Evolutionary conservation across 2,797 vertebrate species (phyloP).

Genomic region (Okamejei kenojei): DNA sequence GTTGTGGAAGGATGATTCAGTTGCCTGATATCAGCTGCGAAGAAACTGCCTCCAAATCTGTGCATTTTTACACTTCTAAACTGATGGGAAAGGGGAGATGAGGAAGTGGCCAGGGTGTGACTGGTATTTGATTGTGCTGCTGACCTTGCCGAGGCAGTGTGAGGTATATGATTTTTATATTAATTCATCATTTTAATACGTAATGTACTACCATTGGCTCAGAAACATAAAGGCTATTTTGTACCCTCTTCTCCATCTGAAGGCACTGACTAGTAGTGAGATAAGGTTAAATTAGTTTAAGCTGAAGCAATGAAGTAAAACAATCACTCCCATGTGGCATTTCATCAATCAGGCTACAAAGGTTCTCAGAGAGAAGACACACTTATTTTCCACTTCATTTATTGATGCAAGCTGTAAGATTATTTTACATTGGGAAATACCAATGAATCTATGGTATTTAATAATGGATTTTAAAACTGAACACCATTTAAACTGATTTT

Average conservation of each 20-base stretch:
- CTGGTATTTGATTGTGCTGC: too few relatives aligned
- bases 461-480: background rate
- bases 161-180: too few relatives aligned
- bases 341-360: background rate
- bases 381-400: background rate
- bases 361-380: background rate
- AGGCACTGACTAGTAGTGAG: background rate
- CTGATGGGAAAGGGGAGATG: too few relatives aligned
- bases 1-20: too few relatives aligned
- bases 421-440: background rate
- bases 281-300: background rate
- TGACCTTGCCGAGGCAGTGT: too few relatives aligned
- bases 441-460: background rate
- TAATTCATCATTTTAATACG: conserved; percentile 46
- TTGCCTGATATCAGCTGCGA: too few relatives aligned
- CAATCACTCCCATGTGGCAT: background rate
- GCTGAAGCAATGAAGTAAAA: background rate
- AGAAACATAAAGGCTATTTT: background rate
- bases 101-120: too few relatives aligned
- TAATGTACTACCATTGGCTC: background rate
- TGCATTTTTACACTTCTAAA: too few relatives aligned
- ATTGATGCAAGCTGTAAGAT: conserved; percentile 41
- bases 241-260: too few relatives aligned
- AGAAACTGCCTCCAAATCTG: too few relatives aligned
- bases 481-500: background rate